A percentile compares a stretch with the other conserved stretches of the same genome.
Evolutionary conservation across 2,888 invertebrate species (phyloP).

Genomic region (Andrena fulva): DNA sequence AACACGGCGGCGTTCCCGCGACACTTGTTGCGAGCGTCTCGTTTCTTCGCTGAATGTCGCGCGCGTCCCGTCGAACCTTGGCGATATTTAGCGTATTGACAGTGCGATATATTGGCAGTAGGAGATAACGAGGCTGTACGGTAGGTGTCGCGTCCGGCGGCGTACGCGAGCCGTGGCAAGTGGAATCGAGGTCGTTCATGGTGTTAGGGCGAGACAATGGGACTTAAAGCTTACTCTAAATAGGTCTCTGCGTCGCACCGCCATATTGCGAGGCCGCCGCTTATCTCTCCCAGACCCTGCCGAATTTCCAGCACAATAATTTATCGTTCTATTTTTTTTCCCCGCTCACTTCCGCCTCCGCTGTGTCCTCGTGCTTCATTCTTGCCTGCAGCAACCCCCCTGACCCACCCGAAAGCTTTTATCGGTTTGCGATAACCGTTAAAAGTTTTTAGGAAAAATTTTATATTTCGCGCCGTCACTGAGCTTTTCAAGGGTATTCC

Average conservation of each 20-base stretch:
- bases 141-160: slow-evolving; percentile 24
- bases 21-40: slow-evolving; percentile 19
- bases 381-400: neutral
- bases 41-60: neutral
- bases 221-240: slow-evolving; percentile 31
- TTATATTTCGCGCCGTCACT: slow-evolving; percentile 1
- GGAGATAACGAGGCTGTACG: slow-evolving; percentile 48
- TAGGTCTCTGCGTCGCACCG: slow-evolving; percentile 28
- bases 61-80: slow-evolving; percentile 8
- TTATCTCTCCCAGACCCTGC: slow-evolving; percentile 16
- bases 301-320: slow-evolving; percentile 41
- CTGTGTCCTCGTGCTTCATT: neutral
- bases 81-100: slow-evolving; percentile 35
- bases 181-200: slow-evolving; percentile 47
- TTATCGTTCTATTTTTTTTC: slow-evolving; percentile 1
- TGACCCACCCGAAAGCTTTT: slow-evolving; percentile 5
- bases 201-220: slow-evolving; percentile 49
- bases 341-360: too few species aligned
- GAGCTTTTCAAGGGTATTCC: slow-evolving; percentile 1
- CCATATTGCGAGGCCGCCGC: slow-evolving; percentile 12
- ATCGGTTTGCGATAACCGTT: slow-evolving; percentile 48
- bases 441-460: slow-evolving; percentile 30
- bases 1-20: neutral
- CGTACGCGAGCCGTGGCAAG: slow-evolving; percentile 16
- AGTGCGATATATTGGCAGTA: slow-evolving; percentile 43